These are phyloP conservation scores for Sinocyclocheilus anshuiensis DNA, from an alignment of 2,113 vertebrate genomes.

Conservation along the genomic window DNA sequence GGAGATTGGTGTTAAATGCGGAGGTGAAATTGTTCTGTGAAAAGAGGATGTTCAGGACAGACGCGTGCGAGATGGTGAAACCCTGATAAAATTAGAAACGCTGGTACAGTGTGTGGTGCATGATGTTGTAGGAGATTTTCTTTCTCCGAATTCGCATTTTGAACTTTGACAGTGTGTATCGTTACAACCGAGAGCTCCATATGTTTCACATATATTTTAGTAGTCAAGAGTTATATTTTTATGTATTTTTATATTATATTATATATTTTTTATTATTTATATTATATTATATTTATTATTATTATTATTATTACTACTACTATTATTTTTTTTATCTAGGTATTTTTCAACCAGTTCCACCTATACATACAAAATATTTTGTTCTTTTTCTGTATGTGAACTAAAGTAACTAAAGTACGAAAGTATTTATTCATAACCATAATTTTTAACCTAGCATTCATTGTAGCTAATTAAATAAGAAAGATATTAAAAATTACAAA, in stretches of 20 bases:
- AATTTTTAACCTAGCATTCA: background rate
- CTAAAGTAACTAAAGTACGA: too few relatives aligned
- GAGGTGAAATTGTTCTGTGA: conserved; percentile 61
- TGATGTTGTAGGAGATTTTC: background rate
- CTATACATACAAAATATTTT: too few relatives aligned
- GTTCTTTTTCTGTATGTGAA: too few relatives aligned
- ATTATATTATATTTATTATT: too few relatives aligned
- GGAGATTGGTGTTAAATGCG: conserved; percentile 56
- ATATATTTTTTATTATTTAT: too few relatives aligned
- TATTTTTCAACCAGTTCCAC: too few relatives aligned
- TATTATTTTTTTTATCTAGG: too few relatives aligned
- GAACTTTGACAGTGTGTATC: background rate
- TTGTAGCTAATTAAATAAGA: background rate
- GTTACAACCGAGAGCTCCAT: too few relatives aligned
- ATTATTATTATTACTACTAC: too few relatives aligned
- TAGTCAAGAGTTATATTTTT: background rate
- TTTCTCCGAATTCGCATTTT: background rate
- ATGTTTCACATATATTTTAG: background rate
- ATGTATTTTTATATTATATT: background rate
- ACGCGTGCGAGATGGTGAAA: conserved; percentile 60
- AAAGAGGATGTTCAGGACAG: conserved; percentile 68
- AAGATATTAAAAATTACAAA: too few relatives aligned
- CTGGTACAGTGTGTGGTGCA: conserved; percentile 58
- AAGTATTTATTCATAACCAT: too few relatives aligned
- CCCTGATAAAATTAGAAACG: background rate